Conservation (phyloP, 2,888 invertebrate species). For the Hipparchia semele region DNA sequence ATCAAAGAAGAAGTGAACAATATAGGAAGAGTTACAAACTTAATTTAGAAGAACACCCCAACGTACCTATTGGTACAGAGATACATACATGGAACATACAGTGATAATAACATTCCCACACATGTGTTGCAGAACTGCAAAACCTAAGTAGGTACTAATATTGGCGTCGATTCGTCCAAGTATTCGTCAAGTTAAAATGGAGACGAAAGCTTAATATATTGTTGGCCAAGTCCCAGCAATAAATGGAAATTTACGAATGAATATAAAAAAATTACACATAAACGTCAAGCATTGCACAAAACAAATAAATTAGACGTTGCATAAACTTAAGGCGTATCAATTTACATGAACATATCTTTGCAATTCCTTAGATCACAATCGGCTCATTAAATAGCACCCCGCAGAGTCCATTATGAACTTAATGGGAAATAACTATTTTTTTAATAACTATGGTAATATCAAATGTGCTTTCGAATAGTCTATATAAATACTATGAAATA, state of each 20-base stretch:
- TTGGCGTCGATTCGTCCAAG: no score
- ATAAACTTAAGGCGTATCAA: slow-evolving; percentile 6
- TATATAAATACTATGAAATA: background rate
- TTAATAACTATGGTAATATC: background rate
- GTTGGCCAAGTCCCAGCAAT: background rate
- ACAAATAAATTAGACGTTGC: slow-evolving; percentile 5
- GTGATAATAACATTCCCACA: no score
- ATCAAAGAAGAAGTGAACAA: no score
- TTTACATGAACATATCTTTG: slow-evolving; percentile 12
- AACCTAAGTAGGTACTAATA: no score
- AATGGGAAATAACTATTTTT: background rate
- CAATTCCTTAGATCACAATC: slow-evolving; percentile 16
- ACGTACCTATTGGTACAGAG: no score
- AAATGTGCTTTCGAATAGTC: background rate
- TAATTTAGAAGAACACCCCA: no score
- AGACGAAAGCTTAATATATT: no score
- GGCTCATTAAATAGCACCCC: background rate
- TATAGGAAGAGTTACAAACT: no score
- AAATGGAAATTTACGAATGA: background rate
- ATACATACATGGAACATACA: no score
- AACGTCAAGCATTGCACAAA: background rate
- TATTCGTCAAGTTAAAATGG: background rate
- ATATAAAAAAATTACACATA: slow-evolving; percentile 7
- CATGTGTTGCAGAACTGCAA: no score
- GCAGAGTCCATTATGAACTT: background rate